A percentile compares a stretch with the other conserved stretches of the same genome.
phyloP scores from a whole-genome alignment of 2,113 vertebrate species.

The Stictonetta naevosa region DNA sequence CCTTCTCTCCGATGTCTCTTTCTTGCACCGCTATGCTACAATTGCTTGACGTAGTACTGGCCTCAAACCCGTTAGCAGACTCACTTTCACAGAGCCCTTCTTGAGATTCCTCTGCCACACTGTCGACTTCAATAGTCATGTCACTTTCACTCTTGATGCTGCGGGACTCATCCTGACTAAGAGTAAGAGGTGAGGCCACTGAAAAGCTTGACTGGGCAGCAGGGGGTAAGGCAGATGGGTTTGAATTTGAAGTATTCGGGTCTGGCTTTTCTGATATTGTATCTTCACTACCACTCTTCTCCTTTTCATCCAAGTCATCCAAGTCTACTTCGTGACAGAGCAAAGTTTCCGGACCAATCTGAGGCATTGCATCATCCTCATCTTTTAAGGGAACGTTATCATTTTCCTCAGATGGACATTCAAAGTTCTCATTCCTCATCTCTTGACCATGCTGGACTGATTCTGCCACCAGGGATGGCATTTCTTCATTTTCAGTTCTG shows the following conservation, averaged over 20 bases:
- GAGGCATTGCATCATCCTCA: constrained; percentile 83
- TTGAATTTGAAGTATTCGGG: constrained; percentile 7
- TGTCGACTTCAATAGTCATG: constrained; percentile 87
- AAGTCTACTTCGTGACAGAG: constrained; percentile 96
- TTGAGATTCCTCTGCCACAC: constrained; percentile 82
- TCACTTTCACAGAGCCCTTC: constrained; percentile 86
- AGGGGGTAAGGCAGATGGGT: constrained; percentile 65
- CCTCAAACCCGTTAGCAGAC: constrained; percentile 85
- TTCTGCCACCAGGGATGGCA: constrained; percentile 80
- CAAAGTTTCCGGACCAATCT: constrained; percentile 91
- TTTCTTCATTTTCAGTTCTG: constrained; percentile 76
- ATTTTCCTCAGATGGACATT: constrained; percentile 37
- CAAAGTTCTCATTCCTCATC: constrained; percentile 20
- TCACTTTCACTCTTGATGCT: constrained; percentile 82
- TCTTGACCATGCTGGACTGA: constrained; percentile 45
- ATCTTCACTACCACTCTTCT: constrained; percentile 82
- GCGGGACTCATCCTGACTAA: constrained; percentile 84
- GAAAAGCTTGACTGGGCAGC: constrained; percentile 64
- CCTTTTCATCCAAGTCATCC: constrained; percentile 94
- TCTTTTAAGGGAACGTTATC: constrained; percentile 54
- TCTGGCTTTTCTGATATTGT: constrained; percentile 71
- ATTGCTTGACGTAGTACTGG: constrained; percentile 80
- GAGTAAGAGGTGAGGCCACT: constrained; percentile 72
- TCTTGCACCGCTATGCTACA: constrained; percentile 83
- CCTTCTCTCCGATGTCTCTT: constrained; percentile 85